phyloP scores from a whole-genome alignment of 2,113 vertebrate species.

The Rutilus rutilus region DNA sequence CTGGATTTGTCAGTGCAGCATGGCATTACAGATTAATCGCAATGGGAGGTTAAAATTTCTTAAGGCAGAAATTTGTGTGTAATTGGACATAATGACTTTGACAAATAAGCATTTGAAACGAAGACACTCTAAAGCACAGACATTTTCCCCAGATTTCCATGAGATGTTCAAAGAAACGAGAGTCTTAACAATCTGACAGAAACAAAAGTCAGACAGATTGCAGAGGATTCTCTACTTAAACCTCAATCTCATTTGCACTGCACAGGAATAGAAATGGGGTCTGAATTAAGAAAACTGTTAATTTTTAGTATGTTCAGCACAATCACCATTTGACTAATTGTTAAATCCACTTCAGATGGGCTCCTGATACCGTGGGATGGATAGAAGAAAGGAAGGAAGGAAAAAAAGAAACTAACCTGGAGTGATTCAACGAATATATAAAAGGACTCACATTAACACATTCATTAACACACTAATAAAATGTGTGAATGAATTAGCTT shows the following conservation, averaged over 20 bases:
- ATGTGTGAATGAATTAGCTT: slow-evolving; percentile 56
- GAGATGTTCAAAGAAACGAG: slow-evolving; percentile 38
- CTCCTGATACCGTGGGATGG: not conserved
- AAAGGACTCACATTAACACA: slow-evolving; percentile 42
- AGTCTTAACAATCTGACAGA: slow-evolving; percentile 48
- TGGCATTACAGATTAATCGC: not conserved
- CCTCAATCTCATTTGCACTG: slow-evolving; percentile 32
- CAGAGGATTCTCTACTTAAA: slow-evolving; percentile 30
- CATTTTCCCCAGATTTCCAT: slow-evolving; percentile 28
- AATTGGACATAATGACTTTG: slow-evolving; percentile 49
- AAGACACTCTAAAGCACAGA: slow-evolving; percentile 30
- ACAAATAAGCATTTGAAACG: slow-evolving; percentile 44
- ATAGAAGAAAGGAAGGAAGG: not conserved
- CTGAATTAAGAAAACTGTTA: slow-evolving; percentile 4
- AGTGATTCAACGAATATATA: slow-evolving; percentile 10
- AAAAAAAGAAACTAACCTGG: not conserved
- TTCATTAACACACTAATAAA: slow-evolving; percentile 46
- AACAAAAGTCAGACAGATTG: slow-evolving; percentile 41
- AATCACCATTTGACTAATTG: not conserved
- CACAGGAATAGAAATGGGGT: not conserved
- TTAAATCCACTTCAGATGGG: slow-evolving; percentile 12
- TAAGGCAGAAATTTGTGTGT: slow-evolving; percentile 24
- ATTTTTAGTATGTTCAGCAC: not conserved
- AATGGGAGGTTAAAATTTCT: slow-evolving; percentile 30
- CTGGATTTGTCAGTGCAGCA: not conserved